Percentiles rank a stretch among this genome's conserved stretches.
These are phyloP conservation scores for Drosophila birchii DNA, from an alignment of 2,888 invertebrate genomes.

Conservation along the genomic window DNA sequence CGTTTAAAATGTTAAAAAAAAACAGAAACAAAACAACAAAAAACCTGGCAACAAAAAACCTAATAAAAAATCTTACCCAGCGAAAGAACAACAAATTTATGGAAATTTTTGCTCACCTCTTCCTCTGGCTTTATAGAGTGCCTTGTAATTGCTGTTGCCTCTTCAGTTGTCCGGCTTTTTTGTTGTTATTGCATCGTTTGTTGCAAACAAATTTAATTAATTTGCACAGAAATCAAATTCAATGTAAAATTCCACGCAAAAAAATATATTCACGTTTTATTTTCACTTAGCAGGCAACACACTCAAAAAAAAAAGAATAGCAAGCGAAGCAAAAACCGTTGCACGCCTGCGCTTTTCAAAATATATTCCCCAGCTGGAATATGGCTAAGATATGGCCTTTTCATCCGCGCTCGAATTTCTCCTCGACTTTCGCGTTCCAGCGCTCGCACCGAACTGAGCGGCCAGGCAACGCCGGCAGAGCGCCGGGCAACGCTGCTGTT, in stretches of 20 bases:
- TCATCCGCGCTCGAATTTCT: slow-evolving; percentile 32
- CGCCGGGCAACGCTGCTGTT: slow-evolving; percentile 5
- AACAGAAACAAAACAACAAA: slow-evolving; percentile 8
- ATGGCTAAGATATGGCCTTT: slow-evolving; percentile 9
- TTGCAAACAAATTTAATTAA: slow-evolving; percentile 19
- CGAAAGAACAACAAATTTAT: slow-evolving; percentile 49
- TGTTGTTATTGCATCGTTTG: slow-evolving; percentile 28
- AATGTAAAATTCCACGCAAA: slow-evolving; percentile 29
- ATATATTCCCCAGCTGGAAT: slow-evolving; percentile 32
- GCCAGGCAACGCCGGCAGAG: slow-evolving; percentile 13
- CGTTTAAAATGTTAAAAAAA: not conserved
- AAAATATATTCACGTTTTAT: slow-evolving; percentile 25
- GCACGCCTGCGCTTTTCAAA: slow-evolving; percentile 74
- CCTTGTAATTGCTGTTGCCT: slow-evolving; percentile 67
- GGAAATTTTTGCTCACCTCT: slow-evolving; percentile 67
- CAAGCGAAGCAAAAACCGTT: slow-evolving; percentile 58
- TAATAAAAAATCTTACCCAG: slow-evolving; percentile 1
- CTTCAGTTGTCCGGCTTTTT: slow-evolving; percentile 32
- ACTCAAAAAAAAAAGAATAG: slow-evolving; percentile 37
- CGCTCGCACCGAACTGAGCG: slow-evolving; percentile 68
- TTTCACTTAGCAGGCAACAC: slow-evolving; percentile 40
- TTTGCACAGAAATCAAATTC: slow-evolving; percentile 18
- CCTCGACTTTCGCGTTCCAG: slow-evolving; percentile 67
- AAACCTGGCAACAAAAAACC: slow-evolving; percentile 12
- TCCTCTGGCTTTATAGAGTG: slow-evolving; percentile 45